Evolutionary conservation across 1,140 invertebrate species (phyloP), one percentile per base, ranked within the genome.

Genomic region (Papilio glaucus): DNA sequence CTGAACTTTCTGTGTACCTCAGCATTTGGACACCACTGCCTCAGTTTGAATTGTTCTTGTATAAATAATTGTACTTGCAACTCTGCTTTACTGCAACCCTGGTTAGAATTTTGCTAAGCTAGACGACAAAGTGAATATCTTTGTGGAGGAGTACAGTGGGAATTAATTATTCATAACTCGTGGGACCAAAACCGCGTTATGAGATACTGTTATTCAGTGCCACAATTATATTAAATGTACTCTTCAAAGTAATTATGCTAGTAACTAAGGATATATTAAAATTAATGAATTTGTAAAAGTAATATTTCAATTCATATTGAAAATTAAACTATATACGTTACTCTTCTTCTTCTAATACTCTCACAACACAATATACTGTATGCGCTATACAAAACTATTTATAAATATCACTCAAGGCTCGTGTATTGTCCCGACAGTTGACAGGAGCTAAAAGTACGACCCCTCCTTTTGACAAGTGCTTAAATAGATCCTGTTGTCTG

Each of bases 131-230:
- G 45, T 49, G 45, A 49, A 49, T 49, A 21, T 49, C 18, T 49
- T 49, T 49, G 45, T 49, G 45, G 45, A 49, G 45, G n/a, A n/a
- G n/a, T 49, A 49, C 45, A 49, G 45, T 49, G 45, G 15, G 45
- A 18, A 18, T 49, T 49, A 49, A 49, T 49, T 49, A 49, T 49
- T 49, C 45, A 49, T 49, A 4, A 49, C 45, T 21, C 45, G 15
- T 9, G 45, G 45, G 45, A 49, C 45, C 45, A 10, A 18, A 21
- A 49, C 18, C 45, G 45, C 45, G 45, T 49, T 21, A 49, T 49
- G n/a, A 45, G 42, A 45, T 18, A 21, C 45, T 49, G 45, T 24
- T 24, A 49, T 49, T 49, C 45, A 24, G 15, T 21, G 18, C 8
- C 45, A 49, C 18, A 21, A 49, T 15, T 49, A 18, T 24, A 21